Percentiles rank a stretch among this genome's conserved stretches.
Evolutionary conservation across 2,888 invertebrate genomes (phyloP).

Genomic region (Pegoplata infirma): DNA sequence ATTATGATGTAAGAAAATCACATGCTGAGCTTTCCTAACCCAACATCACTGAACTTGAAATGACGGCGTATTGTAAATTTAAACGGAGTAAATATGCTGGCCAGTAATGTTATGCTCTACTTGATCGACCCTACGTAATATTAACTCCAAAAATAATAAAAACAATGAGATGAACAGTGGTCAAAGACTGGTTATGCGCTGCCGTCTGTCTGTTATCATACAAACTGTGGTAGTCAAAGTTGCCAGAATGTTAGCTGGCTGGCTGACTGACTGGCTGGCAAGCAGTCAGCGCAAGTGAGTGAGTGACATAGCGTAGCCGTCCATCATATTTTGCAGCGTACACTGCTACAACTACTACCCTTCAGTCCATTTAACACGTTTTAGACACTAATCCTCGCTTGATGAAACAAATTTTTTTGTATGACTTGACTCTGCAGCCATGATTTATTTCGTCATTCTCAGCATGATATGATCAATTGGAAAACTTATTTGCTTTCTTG

Average conservation of each 20-base stretch:
- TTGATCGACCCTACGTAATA: conserved; percentile 40
- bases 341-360: conserved; percentile 63
- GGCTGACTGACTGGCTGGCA: neutral
- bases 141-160: conserved; percentile 22
- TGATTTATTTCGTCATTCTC: conserved; percentile 73
- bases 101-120: conserved; percentile 39
- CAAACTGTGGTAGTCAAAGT: neutral
- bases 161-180: neutral
- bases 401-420: conserved; percentile 78
- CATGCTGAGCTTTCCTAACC: conserved; percentile 38
- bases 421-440: conserved; percentile 69
- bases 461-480: conserved; percentile 62
- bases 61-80: neutral
- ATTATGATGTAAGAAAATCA: conserved; percentile 51
- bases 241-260: neutral
- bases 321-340: conserved; percentile 69
- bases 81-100: conserved; percentile 1
- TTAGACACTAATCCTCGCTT: conserved; percentile 78
- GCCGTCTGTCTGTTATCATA: neutral
- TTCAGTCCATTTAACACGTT: conserved; percentile 79
- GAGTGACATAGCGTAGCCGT: conserved; percentile 69
- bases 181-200: neutral
- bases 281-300: conserved; percentile 28
- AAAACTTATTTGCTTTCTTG: conserved; percentile 50
- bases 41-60: neutral